Conservation (phyloP, 2,888 invertebrate genomes). For the Lithodes maja region DNA sequence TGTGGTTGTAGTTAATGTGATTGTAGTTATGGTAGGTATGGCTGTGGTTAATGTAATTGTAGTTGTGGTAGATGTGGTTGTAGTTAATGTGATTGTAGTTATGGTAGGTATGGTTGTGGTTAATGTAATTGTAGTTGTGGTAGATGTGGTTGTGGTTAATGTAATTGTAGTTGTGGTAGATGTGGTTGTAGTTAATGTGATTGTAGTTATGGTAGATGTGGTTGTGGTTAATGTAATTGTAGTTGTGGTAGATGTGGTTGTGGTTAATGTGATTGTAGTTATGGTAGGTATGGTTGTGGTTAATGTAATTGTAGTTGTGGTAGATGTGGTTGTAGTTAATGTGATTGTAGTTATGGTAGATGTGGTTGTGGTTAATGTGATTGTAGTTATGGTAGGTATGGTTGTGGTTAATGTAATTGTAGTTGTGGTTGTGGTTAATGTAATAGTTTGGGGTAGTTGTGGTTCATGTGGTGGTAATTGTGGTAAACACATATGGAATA, state of each 20-base stretch:
- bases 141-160: no score
- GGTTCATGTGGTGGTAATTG: background rate
- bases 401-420: background rate
- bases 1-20: no score
- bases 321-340: background rate
- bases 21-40: no score
- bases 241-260: background rate
- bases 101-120: no score
- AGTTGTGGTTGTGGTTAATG: background rate
- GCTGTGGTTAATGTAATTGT: no score
- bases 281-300: background rate
- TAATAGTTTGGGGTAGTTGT: background rate
- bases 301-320: background rate
- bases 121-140: background rate
- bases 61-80: no score
- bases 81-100: no score
- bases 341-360: slow-evolving; percentile 1
- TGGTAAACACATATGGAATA: background rate
- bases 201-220: no score
- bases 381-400: background rate
- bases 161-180: background rate
- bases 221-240: background rate
- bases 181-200: background rate
- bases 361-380: background rate
- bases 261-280: background rate